Percentiles rank a stretch among this genome's conserved stretches.
These are phyloP conservation scores for Nematopogon swammerdamellus DNA, from an alignment of 2,888 invertebrate genomes.

Conservation along the genomic window DNA sequence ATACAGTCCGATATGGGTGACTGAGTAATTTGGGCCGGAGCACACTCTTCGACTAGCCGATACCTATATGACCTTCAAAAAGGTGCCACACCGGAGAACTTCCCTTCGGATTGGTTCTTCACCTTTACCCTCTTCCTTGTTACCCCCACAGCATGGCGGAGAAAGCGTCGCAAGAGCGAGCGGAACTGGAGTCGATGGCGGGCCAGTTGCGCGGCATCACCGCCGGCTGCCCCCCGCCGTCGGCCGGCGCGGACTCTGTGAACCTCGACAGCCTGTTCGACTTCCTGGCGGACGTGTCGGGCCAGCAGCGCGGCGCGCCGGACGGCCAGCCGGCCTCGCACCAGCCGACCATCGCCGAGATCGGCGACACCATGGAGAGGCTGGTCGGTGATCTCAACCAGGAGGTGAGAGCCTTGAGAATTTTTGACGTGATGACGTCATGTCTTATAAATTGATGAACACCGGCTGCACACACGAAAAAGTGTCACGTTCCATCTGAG, in stretches of 20 bases:
- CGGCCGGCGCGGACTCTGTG: slow-evolving; percentile 66
- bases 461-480: no score
- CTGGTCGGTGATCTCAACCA: slow-evolving; percentile 79
- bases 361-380: slow-evolving; percentile 80
- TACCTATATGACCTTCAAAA: no score
- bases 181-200: slow-evolving; percentile 49
- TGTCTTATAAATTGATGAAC: no score
- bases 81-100: no score
- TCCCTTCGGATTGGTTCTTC: no score
- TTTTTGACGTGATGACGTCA: background rate
- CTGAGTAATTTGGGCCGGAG: no score
- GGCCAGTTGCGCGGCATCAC: slow-evolving; percentile 36
- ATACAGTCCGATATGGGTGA: no score
- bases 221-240: slow-evolving; percentile 24
- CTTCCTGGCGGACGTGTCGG: slow-evolving; percentile 76
- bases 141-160: slow-evolving; percentile 53
- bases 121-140: no score
- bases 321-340: slow-evolving; percentile 52
- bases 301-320: slow-evolving; percentile 37
- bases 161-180: slow-evolving; percentile 61
- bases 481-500: no score
- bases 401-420: slow-evolving; percentile 47
- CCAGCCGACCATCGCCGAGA: slow-evolving; percentile 73
- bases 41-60: no score
- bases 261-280: slow-evolving; percentile 89